phyloP scores from a whole-genome alignment of 2,113 vertebrate genomes.

The Panurus biarmicus region DNA sequence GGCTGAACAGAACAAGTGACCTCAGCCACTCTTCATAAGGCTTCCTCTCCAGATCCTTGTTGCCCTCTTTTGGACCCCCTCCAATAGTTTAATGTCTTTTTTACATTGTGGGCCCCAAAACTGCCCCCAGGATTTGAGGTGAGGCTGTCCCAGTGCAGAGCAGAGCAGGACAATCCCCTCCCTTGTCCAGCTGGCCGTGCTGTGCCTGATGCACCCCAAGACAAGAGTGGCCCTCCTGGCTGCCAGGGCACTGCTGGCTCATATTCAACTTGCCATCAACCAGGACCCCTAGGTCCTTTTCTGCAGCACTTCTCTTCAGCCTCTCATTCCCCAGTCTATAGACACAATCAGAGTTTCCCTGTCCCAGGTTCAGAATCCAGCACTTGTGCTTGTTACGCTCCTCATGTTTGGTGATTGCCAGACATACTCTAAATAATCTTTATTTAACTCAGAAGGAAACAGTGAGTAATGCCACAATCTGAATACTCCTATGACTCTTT shows the following conservation, averaged over 20 bases:
- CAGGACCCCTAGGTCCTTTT: background rate
- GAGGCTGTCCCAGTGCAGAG: fast-evolving
- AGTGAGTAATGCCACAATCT: background rate
- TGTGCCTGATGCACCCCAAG: background rate
- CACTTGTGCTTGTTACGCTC: background rate
- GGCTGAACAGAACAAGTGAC: background rate
- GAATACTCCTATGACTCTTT: background rate
- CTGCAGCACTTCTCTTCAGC: background rate
- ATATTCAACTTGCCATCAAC: fast-evolving
- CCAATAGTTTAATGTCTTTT: background rate
- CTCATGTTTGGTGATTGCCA: background rate
- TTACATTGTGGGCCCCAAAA: too few relatives aligned
- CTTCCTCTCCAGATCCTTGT: background rate
- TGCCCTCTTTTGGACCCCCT: too few relatives aligned
- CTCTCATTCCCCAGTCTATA: background rate
- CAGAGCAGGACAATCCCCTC: background rate
- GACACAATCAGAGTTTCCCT: background rate
- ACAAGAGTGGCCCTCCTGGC: fast-evolving
- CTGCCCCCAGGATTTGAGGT: fast-evolving
- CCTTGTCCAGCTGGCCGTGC: fast-evolving
- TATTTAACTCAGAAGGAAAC: background rate
- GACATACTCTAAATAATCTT: background rate
- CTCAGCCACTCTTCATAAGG: fast-evolving
- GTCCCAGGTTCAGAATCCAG: background rate
- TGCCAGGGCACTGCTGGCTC: background rate